Evolutionary conservation across 2,888 invertebrate genomes (phyloP), one percentile per base, ranked within the genome.

Genomic region (Macrosoma leucophasiata): DNA sequence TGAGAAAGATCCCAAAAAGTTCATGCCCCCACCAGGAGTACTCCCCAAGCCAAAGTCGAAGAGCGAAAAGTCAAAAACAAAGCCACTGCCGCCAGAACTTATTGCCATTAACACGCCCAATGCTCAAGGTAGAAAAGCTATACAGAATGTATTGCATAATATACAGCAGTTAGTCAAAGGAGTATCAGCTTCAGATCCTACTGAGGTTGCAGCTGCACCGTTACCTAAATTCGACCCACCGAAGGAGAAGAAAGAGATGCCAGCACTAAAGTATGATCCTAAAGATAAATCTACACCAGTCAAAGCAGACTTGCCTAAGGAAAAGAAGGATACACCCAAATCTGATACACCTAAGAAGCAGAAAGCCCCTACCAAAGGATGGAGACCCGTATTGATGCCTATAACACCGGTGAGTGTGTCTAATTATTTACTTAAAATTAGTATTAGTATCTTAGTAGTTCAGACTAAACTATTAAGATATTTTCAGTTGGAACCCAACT

Each of bases 301-400:
- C 43, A 75, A 46, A 62, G 33, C 26, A 7, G 43, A 46, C 19
- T 38, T 7, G 66, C 72, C 7, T 44, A 77, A 48, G 62, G 76
- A 48, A 58, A 76, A 46, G 33, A 55, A 22, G 44, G 54, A 39
- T 27, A 43, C 70, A 33, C 52, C 67, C 4, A 72, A 71, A 36
- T 43, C 56, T 1, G 74, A 77, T 1, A 60, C 69, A 0, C 65
- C 74, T 1, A 84, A 82, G 52, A 84, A 84, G 41, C 52, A 65
- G 7, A 84, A 76, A 42, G 73, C 84, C 0, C 84, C 88, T 27
- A 87, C 86, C 30, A 91, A 90, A 53, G 89, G 89, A 36, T 91
- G 91, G 91, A 77, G 90, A 36, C 91, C 91, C 0, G 90, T 89
- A 3, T 72, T 91, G 13, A 89, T 91, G 77, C 90, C 91, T 2